These are phyloP conservation scores for Phasia obesa DNA, from an alignment of 2,888 invertebrate genomes.

Conservation along the genomic window DNA sequence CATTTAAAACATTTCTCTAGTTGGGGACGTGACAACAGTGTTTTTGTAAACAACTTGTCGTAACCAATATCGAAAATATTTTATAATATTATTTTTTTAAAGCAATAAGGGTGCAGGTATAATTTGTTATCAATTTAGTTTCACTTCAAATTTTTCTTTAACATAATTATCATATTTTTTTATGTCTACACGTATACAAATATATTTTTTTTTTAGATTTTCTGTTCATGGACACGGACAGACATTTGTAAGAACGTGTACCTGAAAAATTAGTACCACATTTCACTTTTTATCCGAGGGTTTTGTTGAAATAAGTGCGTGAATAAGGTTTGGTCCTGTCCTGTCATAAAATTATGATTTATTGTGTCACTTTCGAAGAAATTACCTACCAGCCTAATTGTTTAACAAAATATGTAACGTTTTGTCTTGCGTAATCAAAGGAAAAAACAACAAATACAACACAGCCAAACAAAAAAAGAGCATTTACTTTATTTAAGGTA, in stretches of 20 bases:
- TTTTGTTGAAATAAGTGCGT: neutral
- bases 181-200: neutral
- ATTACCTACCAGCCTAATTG: constrained; percentile 28
- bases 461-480: neutral
- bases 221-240: neutral
- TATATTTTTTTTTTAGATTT: neutral
- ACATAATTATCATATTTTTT: constrained; percentile 16
- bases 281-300: constrained; percentile 16
- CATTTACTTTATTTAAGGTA: neutral
- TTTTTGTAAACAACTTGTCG: too few relatives aligned
- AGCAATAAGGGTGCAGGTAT: constrained; percentile 15
- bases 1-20: too few relatives aligned
- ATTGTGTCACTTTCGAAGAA: constrained; percentile 63
- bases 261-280: constrained; percentile 14
- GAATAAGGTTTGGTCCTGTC: neutral
- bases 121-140: constrained; percentile 8
- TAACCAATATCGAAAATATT: too few relatives aligned
- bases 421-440: constrained; percentile 50
- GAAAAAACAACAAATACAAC: neutral
- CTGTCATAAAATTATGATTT: constrained; percentile 72
- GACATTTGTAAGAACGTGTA: neutral
- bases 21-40: too few relatives aligned
- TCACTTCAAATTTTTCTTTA: constrained; percentile 15
- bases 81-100: neutral
- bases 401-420: constrained; percentile 60